phyloP scores from a whole-genome alignment of 2,888 invertebrate species.

The Gymnosoma rotundatum region DNA sequence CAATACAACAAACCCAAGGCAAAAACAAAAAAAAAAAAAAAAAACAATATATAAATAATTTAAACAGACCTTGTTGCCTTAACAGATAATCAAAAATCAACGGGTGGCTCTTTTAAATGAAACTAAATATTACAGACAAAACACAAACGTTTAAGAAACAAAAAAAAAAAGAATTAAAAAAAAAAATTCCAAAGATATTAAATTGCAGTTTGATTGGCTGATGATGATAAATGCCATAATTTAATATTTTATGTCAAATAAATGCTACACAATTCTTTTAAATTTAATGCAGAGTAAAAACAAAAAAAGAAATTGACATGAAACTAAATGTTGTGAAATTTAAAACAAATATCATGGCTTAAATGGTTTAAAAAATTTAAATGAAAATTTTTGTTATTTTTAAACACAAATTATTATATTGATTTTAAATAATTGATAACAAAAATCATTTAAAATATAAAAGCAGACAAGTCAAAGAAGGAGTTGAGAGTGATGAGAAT shows the following conservation, averaged over 20 bases:
- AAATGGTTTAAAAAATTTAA: conserved; percentile 7
- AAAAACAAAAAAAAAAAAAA: not conserved
- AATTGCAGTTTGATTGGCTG: conserved; percentile 72
- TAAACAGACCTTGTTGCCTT: conserved; percentile 63
- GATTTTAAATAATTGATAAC: conserved; percentile 59
- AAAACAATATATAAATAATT: conserved; percentile 16
- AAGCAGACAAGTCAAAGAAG: not conserved
- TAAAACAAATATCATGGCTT: conserved; percentile 56
- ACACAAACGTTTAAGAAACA: conserved; percentile 42
- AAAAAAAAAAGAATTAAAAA: conserved; percentile 7
- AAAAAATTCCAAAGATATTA: conserved; percentile 48
- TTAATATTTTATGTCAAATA: conserved; percentile 73
- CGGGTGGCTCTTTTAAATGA: conserved; percentile 67
- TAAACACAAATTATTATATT: conserved; percentile 12
- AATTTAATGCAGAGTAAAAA: not conserved
- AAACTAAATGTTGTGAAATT: conserved; percentile 57
- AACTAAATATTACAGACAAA: conserved; percentile 37
- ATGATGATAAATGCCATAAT: conserved; percentile 75
- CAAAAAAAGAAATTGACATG: conserved; percentile 4
- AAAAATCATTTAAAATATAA: not conserved
- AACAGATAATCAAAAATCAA: conserved; percentile 71
- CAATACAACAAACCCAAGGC: conserved; percentile 12
- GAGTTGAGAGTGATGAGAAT: conserved; percentile 22
- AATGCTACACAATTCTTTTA: conserved; percentile 52
- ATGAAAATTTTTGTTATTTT: conserved; percentile 7